These are phyloP conservation scores for Sphyrna mokarran DNA, from an alignment of 2,113 vertebrate genomes.

Conservation along the genomic window DNA sequence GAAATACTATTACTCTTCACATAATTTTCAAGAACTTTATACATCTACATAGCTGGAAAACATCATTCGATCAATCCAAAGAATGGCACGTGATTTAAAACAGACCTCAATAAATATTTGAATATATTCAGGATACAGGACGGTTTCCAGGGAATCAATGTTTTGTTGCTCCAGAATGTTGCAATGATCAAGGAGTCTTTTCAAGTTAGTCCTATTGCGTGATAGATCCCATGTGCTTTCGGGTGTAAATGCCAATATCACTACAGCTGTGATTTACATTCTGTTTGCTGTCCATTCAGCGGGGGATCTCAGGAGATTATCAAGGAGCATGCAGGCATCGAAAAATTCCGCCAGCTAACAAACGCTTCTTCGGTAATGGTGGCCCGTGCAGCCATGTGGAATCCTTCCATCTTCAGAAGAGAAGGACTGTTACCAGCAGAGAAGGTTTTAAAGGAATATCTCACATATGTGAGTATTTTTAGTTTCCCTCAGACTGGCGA, in stretches of 20 bases:
- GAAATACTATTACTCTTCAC: neutral
- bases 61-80: neutral
- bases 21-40: neutral
- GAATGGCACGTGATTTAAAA: neutral
- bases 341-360: slow-evolving; percentile 64
- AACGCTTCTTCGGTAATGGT: slow-evolving; percentile 86
- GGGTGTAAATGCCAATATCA: neutral
- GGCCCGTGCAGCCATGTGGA: slow-evolving; percentile 95
- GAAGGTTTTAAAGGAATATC: slow-evolving; percentile 79
- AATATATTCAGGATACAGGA: neutral
- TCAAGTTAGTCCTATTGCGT: neutral
- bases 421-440: slow-evolving; percentile 71
- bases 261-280: neutral
- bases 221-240: neutral
- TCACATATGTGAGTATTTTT: slow-evolving; percentile 73
- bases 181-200: neutral
- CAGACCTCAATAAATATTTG: neutral
- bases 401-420: slow-evolving; percentile 78
- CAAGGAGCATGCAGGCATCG: slow-evolving; percentile 67
- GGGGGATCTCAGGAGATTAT: slow-evolving; percentile 89
- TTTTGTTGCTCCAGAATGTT: neutral
- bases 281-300: slow-evolving; percentile 51
- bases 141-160: neutral
- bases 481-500: neutral
- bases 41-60: neutral